Base-by-base conservation (phyloP, 2,888 invertebrate species). In the Drosophila trichaetosa region DNA sequence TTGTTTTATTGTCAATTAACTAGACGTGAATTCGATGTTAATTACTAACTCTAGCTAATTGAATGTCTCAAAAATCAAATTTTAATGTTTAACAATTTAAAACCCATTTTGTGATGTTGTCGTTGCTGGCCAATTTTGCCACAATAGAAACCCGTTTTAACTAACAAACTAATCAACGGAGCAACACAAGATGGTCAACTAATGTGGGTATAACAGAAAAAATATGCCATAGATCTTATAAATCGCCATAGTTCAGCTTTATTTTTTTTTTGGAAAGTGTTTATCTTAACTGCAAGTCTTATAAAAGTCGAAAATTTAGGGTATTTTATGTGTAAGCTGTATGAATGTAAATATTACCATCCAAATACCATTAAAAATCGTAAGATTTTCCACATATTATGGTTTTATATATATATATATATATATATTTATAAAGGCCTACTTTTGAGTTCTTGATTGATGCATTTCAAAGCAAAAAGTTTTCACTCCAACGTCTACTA, bases 21-120 rank as follows among this genome's bases (percentile, higher is more conserved):
- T 80, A 79, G 80, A 72, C 68, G 66, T 84, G 65, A 75, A 60
- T 52, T 69, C 56, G 62, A 64, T 48, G 63, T 80, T 73, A 73
- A 70, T 59, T 72, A 89, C 77, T 89, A 84, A 89, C 82, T 71
- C 71, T 80, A 73, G 69, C 82, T 82, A 79, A 83, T 79, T 85
- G 76, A 82, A 79, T 82, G 73, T 76, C 27, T 67, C 31, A 36
- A 67, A 46, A 59, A 18, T 57, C 29, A 13, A 71, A 77, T 48
- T 53, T 36, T 38, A 59, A 66, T 51, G 42, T 42, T 58, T 16
- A 36, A 40, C 13, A 64, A 64, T 21, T 24, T 5, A 57, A 60
- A 56, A 52, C 29, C 51, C 69, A 66, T 27, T 63, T 74, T 70
- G 73, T 73, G 69, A 58, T 75, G 38, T 46, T 63, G 31, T 68